Conservation (phyloP, 2,888 invertebrate species). For the Sycophila texana region DNA sequence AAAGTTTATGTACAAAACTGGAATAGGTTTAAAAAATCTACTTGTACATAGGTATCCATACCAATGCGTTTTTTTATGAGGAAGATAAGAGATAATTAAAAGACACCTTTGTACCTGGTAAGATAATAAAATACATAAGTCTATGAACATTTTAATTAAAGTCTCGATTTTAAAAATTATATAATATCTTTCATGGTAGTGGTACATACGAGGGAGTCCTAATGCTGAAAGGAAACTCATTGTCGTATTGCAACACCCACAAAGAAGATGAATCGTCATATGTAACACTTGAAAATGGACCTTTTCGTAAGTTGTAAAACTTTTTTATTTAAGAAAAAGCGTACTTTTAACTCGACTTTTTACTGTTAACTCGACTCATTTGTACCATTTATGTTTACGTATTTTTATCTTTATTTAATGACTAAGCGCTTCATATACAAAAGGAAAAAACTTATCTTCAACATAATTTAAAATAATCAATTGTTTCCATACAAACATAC, state of each 20-base stretch:
- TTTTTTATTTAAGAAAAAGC: not conserved
- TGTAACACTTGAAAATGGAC: conserved; percentile 73
- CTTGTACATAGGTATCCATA: conserved; percentile 28
- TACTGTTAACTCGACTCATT: not conserved
- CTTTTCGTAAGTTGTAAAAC: conserved; percentile 66
- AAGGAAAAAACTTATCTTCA: not conserved
- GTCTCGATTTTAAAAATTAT: not conserved
- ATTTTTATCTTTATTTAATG: conserved; percentile 22
- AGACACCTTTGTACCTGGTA: conserved; percentile 53
- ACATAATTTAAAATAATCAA: not conserved
- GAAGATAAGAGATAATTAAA: conserved; percentile 31
- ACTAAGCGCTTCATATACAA: not conserved
- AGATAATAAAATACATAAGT: not conserved
- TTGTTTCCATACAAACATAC: not conserved
- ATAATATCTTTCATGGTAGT: conserved; percentile 57
- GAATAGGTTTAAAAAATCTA: conserved; percentile 6
- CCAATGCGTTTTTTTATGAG: conserved; percentile 26
- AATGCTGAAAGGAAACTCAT: conserved; percentile 75
- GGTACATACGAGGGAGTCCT: conserved; percentile 72
- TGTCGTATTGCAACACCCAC: conserved; percentile 71
- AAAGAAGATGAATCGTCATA: conserved; percentile 74
- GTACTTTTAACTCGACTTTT: not conserved
- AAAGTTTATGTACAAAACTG: conserved; percentile 31
- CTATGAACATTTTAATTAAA: not conserved
- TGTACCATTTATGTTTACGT: conserved; percentile 21